phyloP scores from a whole-genome alignment of 2,888 invertebrate genomes.

The Glyphotaelius pellucidus region DNA sequence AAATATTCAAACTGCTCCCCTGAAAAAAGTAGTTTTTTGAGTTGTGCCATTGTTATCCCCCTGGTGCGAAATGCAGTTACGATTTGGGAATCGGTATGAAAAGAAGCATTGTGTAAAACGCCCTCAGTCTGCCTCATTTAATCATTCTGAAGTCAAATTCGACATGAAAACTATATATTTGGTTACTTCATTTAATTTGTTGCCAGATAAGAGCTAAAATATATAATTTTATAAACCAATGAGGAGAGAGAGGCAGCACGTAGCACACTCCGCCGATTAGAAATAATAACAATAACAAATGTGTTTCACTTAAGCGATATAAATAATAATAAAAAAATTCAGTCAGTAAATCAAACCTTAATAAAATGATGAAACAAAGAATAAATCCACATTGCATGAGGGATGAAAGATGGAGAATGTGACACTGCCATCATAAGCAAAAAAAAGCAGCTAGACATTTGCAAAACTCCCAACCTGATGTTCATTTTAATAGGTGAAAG shows the following conservation, averaged over 20 bases:
- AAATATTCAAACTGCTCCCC: no score
- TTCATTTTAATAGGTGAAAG: no score
- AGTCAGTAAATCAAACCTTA: slow-evolving; percentile 40
- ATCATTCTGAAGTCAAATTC: background rate
- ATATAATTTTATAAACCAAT: background rate
- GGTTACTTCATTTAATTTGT: background rate
- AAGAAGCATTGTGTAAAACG: background rate
- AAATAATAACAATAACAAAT: background rate
- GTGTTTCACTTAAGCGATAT: background rate
- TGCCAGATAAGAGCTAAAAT: background rate
- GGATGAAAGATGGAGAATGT: slow-evolving; percentile 2
- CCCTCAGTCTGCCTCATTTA: no score
- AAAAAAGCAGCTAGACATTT: no score
- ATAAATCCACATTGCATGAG: background rate
- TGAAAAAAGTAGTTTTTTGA: no score
- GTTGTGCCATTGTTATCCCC: no score
- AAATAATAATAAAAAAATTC: slow-evolving; percentile 25
- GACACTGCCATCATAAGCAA: no score
- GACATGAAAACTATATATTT: background rate
- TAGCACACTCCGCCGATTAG: background rate
- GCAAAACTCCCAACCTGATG: no score
- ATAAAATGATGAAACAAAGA: slow-evolving; percentile 7
- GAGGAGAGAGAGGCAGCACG: background rate
- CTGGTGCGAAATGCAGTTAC: no score
- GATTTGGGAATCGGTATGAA: background rate